A percentile compares a stretch with the other conserved stretches of the same genome.
Evolutionary conservation across 2,888 invertebrate genomes (phyloP).

Genomic region (Zygogramma bicolorata): DNA sequence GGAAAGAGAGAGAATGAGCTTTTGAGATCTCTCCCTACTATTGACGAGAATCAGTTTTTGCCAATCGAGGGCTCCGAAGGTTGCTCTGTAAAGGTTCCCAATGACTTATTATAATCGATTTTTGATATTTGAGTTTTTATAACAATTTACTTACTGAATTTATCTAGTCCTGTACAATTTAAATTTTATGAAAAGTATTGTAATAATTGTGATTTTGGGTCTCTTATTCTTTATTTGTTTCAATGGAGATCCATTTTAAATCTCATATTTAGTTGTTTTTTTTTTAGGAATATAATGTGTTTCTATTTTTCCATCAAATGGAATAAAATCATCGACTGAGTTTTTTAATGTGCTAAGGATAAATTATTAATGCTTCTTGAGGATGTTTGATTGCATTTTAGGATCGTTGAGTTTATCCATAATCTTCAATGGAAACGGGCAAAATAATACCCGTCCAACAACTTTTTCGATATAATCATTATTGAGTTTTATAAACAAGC

Average conservation of each 20-base stretch:
- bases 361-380: slow-evolving; percentile 23
- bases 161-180: slow-evolving; percentile 29
- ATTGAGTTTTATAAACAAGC: not conserved
- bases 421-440: not conserved
- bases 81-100: no score
- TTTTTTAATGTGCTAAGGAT: slow-evolving; percentile 34
- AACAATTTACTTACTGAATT: no score
- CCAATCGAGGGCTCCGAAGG: no score
- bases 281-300: slow-evolving; percentile 20
- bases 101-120: no score
- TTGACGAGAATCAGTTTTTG: no score
- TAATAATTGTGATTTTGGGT: slow-evolving; percentile 36
- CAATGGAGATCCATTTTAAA: slow-evolving; percentile 35
- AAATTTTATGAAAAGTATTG: slow-evolving; percentile 32
- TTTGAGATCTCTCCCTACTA: no score
- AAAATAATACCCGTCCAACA: not conserved
- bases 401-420: not conserved
- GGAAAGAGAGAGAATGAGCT: no score
- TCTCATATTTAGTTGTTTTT: slow-evolving; percentile 40
- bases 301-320: slow-evolving; percentile 44
- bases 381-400: slow-evolving; percentile 20
- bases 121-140: no score
- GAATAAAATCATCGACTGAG: slow-evolving; percentile 50
- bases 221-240: slow-evolving; percentile 37
- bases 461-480: not conserved